Conservation (phyloP, 2,888 invertebrate genomes). For the Trypoxylon attenuatum region DNA sequence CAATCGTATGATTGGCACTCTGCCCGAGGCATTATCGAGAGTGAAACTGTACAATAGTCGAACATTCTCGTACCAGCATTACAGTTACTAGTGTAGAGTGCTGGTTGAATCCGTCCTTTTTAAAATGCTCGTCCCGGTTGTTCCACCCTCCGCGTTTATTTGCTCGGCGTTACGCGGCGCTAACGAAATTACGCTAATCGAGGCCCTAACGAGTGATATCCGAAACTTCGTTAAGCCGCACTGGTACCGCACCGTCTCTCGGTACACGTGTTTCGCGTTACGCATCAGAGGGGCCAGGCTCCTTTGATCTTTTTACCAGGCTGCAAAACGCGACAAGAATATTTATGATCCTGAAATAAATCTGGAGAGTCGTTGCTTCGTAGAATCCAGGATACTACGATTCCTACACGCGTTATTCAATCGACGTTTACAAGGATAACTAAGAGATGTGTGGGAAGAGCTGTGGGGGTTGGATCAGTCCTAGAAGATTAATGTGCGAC, state of each 20-base stretch:
- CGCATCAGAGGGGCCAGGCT: background rate
- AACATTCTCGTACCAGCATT: no score
- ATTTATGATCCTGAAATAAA: constrained; percentile 34
- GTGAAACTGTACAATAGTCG: no score
- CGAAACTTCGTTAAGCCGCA: constrained; percentile 17
- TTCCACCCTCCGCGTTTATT: background rate
- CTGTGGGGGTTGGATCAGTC: constrained; percentile 32
- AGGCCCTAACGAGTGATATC: constrained; percentile 6
- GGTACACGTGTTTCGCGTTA: constrained; percentile 35
- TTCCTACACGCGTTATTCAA: constrained; percentile 42
- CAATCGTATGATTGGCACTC: no score
- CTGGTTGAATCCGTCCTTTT: no score
- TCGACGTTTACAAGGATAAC: constrained; percentile 41
- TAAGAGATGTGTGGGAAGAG: constrained; percentile 4
- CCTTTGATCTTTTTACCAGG: constrained; percentile 36
- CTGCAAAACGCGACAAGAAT: constrained; percentile 22
- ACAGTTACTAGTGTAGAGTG: no score
- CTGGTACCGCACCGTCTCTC: no score
- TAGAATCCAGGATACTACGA: no score
- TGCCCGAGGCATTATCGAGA: no score
- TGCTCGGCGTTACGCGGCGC: background rate
- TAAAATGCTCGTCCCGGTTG: no score
- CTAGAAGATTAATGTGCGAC: constrained; percentile 66
- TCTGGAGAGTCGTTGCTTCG: background rate
- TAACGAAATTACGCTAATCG: constrained; percentile 8